A percentile compares a stretch with the other conserved stretches of the same genome.
Evolutionary conservation across 2,797 vertebrate genomes (phyloP).

Genomic region (Tamandua tetradactyla): DNA sequence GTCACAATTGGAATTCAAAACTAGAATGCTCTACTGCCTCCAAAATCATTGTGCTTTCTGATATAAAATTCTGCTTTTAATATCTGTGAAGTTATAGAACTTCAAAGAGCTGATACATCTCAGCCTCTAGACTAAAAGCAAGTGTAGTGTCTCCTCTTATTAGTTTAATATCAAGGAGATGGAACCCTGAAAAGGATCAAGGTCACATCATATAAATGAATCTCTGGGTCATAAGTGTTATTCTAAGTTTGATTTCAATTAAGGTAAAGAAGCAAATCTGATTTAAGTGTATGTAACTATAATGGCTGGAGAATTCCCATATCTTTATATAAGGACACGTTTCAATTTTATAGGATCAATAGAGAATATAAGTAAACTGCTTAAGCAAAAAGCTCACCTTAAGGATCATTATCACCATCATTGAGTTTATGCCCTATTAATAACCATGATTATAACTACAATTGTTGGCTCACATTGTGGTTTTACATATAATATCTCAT

Average conservation of each 20-base stretch:
- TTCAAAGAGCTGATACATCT: neutral
- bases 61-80: neutral
- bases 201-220: neutral
- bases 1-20: neutral
- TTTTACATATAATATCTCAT: neutral
- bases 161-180: neutral
- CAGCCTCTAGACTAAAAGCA: too few species aligned
- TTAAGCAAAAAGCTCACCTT: neutral
- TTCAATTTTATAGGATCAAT: neutral
- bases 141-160: too few species aligned
- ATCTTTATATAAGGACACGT: neutral
- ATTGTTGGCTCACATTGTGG: neutral
- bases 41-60: neutral
- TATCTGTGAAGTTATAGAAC: neutral
- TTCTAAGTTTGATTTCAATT: neutral
- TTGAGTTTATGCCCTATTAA: neutral
- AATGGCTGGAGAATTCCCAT: neutral
- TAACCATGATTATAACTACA: neutral
- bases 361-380: neutral
- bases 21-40: neutral
- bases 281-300: neutral
- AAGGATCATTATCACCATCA: neutral
- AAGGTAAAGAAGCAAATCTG: neutral
- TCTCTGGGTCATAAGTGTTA: neutral
- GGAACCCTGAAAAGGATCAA: neutral